phyloP scores from a whole-genome alignment of 2,113 vertebrate genomes.

The Pseudorhombus dupliciocellatus region DNA sequence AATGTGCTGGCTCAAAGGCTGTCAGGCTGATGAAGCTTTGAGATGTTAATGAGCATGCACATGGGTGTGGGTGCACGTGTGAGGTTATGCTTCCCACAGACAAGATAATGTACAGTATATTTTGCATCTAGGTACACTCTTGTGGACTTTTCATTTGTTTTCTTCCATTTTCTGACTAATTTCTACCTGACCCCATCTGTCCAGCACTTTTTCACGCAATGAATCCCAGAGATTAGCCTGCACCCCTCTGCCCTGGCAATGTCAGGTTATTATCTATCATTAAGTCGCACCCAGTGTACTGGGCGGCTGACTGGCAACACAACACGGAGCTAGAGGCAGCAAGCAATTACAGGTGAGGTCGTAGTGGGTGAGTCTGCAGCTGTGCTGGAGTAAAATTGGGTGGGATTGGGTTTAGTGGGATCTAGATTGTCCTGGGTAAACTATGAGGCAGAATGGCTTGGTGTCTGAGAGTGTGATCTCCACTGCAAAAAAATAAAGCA shows the following conservation, averaged over 20 bases:
- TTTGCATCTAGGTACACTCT: too few relatives aligned
- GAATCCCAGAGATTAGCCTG: slow-evolving; percentile 38
- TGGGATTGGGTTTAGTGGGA: slow-evolving; percentile 57
- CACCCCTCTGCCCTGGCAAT: neutral
- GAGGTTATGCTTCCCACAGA: neutral
- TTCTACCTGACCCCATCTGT: neutral
- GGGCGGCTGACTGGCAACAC: slow-evolving; percentile 31
- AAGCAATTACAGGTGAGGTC: slow-evolving; percentile 58
- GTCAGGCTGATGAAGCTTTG: slow-evolving; percentile 26
- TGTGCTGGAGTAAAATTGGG: slow-evolving; percentile 38
- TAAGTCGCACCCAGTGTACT: slow-evolving; percentile 40
- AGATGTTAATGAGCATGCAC: slow-evolving; percentile 28
- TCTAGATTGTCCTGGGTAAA: slow-evolving; percentile 46
- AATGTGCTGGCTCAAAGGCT: slow-evolving; percentile 27
- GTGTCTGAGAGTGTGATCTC: too few relatives aligned
- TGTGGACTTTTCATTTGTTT: neutral
- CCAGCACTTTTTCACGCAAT: neutral
- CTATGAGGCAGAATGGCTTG: slow-evolving; percentile 19
- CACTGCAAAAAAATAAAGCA: neutral
- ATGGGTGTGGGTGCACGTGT: neutral
- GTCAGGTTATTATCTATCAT: slow-evolving; percentile 54
- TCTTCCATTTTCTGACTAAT: neutral
- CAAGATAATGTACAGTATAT: neutral
- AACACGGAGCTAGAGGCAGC: slow-evolving; percentile 29
- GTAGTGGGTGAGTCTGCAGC: slow-evolving; percentile 13